A percentile compares a stretch with the other conserved stretches of the same genome.
Evolutionary conservation across 2,797 vertebrate genomes (phyloP).

Genomic region (Hoplostethus mediterraneus): DNA sequence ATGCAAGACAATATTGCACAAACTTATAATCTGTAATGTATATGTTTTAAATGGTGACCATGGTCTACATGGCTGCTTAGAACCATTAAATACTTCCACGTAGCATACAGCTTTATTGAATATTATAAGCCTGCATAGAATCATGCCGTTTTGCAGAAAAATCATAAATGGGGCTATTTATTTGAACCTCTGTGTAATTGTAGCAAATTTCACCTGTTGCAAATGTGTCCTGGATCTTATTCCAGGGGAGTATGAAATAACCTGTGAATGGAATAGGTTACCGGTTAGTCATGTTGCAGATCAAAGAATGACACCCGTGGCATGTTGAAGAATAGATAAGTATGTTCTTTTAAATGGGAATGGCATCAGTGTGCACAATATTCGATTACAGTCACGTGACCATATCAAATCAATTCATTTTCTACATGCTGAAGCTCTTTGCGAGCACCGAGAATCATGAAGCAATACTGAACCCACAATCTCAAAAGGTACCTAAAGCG

Average conservation of each 20-base stretch:
- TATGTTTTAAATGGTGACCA: conserved; percentile 1
- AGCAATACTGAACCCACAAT: conserved; percentile 67
- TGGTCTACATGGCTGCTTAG: conserved; percentile 37
- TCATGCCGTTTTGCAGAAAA: conserved; percentile 32
- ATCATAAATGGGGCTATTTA: conserved; percentile 1
- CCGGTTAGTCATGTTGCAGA: conserved; percentile 1
- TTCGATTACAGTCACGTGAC: conserved; percentile 5
- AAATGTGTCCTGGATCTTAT: not conserved
- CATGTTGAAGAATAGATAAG: conserved; percentile 60
- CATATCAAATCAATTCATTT: not conserved
- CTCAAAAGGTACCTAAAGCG: not conserved
- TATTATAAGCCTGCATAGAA: conserved; percentile 42
- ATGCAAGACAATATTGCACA: not conserved
- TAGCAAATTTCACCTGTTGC: conserved; percentile 4
- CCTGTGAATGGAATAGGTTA: not conserved
- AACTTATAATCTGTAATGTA: not conserved
- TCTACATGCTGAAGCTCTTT: conserved; percentile 3
- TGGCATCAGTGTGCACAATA: conserved; percentile 25
- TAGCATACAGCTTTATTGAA: conserved; percentile 23
- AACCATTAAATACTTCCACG: conserved; percentile 26
- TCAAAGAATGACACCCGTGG: conserved; percentile 15
- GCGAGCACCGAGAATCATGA: conserved; percentile 19
- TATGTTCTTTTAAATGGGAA: conserved; percentile 48
- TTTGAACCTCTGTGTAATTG: not conserved
- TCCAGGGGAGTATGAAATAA: conserved; percentile 12